Base-by-base conservation (phyloP, 1,140 invertebrate species). In the Lepidurus packardi region DNA sequence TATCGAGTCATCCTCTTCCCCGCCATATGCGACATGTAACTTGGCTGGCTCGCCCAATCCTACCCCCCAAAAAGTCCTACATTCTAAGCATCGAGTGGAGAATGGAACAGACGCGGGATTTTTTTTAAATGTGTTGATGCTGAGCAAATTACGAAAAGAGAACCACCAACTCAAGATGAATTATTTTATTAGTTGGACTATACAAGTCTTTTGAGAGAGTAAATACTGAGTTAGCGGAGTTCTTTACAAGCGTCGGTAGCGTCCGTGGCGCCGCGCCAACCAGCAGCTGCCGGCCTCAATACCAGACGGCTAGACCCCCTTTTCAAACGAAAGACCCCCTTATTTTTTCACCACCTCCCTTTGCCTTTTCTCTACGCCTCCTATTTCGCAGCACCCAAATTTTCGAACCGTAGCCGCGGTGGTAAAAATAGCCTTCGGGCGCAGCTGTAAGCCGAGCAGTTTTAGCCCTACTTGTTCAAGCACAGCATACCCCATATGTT, bases 381-480 rank as follows among this genome's bases (percentile, higher is more conserved):
- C 78, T 47, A 25, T 78, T 65, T 78, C 78, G 47, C 44, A 42
- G 53, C 47, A 75, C 25, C 75, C 42, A 53, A 43, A 42, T 79
- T 34, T 34, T 13, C 21, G 34, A 45, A 34, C 65, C 16, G 16
- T 10, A 43, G 13, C 53, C 34, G 21, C 53, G 41, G 41, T 73
- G 41, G 41, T 73, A 45, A 45, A 78, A 78, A 73, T 75, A 42
- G 41, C 74, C 74, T 16, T 21, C 7, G 9, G 41, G 34, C 73
- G 47, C 78, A 43, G 25, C 45, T 42, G 43, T 78, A 76, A 43
- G 74, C 76, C 74, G 73, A 75, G 77, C 78, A 78, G 74, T 79
- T 78, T 47, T 75, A 78, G 77, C 78, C 78, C 77, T 75, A 74
- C 77, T 45, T 53, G 77, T 78, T 78, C 79, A 75, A 78, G 73